phyloP scores from a whole-genome alignment of 2,888 invertebrate genomes.

The Apotomis turbidana region DNA sequence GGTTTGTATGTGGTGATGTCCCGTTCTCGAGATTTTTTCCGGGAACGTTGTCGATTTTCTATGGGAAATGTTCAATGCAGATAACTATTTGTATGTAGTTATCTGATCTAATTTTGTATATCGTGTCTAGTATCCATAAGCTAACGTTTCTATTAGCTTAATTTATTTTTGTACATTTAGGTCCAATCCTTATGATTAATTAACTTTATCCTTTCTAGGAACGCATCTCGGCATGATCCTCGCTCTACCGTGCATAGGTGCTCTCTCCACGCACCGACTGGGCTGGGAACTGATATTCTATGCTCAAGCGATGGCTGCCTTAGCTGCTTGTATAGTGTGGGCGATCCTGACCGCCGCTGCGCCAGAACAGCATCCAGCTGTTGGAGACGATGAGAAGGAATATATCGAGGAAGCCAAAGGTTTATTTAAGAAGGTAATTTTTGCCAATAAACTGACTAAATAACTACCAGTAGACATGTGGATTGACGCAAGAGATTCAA shows the following conservation, averaged over 20 bases:
- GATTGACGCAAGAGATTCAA: too few relatives aligned
- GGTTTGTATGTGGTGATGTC: too few relatives aligned
- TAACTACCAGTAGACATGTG: too few relatives aligned
- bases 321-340: conserved; percentile 65
- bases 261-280: conserved; percentile 56
- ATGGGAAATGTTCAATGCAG: too few relatives aligned
- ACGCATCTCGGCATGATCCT: conserved; percentile 64
- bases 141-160: too few relatives aligned
- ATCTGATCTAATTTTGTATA: too few relatives aligned
- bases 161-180: too few relatives aligned
- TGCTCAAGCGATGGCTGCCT: conserved; percentile 62
- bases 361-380: conserved; percentile 65
- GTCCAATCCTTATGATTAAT: too few relatives aligned
- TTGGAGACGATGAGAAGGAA: conserved; percentile 70
- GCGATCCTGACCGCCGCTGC: conserved; percentile 64
- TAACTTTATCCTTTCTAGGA: conserved; percentile 51
- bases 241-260: conserved; percentile 60
- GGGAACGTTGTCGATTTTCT: too few relatives aligned
- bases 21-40: too few relatives aligned
- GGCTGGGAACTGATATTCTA: conserved; percentile 76
- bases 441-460: not conserved
- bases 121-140: too few relatives aligned
- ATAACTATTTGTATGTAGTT: too few relatives aligned
- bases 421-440: conserved; percentile 47
- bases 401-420: conserved; percentile 63